Base-by-base conservation (phyloP, 2,113 vertebrate species). In the Chunga burmeisteri region DNA sequence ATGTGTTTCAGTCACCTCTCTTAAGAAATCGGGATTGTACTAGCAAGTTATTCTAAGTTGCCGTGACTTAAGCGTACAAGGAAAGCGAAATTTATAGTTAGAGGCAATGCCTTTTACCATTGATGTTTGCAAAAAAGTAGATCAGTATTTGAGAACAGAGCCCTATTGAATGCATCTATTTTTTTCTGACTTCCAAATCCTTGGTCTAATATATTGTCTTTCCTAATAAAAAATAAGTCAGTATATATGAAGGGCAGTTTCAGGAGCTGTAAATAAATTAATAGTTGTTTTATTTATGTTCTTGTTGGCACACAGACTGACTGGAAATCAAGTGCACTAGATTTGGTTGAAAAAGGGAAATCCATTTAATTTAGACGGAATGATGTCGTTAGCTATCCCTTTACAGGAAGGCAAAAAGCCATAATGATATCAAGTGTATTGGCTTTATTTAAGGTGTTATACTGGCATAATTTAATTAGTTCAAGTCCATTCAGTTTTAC, bases 161-260 rank as follows among this genome's bases (percentile, higher is more conserved):
- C 7, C 8, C 40, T 29, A 0, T 13, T 58, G 71, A 90, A 72
- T 0, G 0, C 9, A 29, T 75, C 0, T 0, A 1, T 77, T 78
- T 74, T 52, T 81, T 83, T 44, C 19, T 36, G 12, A 34, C 10
- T 77, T 91, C 23, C 25, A 66, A 27, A 27, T 63, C 17, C 10
- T 55, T 79, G 2, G n/a, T 79, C 68, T 88, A 61, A 42, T 85
- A 46, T 56, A 18, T 30, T 29, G 4, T 40, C 34, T 59, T 79
- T 82, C 27, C 40, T 29, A 61, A 38, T 44, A 58, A 67, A 74
- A 65, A 59, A 16, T 16, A 36, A 49, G 16, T 36, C 26, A 50
- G 6, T 19, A 8, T 50, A 25, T 72, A 46, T 62, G 26, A 81
- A 65, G 11, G 29, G 10, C 7, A 66, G 22, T 61, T 82, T 88